phyloP scores from a whole-genome alignment of 2,113 vertebrate species.

The Glaucomys volans region DNA sequence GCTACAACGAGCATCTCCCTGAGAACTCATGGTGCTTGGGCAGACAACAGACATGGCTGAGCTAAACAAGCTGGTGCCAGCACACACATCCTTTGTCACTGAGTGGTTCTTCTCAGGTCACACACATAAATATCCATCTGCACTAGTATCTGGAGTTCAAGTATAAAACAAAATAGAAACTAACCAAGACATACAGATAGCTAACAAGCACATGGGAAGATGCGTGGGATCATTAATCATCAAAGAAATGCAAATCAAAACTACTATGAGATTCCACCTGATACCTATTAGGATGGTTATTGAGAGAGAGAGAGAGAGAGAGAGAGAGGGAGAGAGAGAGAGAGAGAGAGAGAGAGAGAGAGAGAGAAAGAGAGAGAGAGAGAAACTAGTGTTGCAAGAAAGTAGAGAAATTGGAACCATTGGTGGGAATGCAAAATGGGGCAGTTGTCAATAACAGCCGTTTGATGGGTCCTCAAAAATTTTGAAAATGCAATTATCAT shows the following conservation, averaged over 20 bases:
- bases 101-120: not conserved
- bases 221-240: rapidly evolving
- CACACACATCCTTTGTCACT: not conserved
- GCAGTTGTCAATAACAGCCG: not conserved
- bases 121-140: too few relatives aligned
- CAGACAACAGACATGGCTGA: rapidly evolving
- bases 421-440: not conserved
- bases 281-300: not conserved
- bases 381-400: not conserved
- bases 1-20: rapidly evolving
- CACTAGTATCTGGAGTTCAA: not conserved
- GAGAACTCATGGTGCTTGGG: rapidly evolving
- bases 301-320: too few relatives aligned
- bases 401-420: not conserved
- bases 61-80: rapidly evolving
- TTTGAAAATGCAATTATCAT: not conserved
- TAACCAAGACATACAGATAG: not conserved
- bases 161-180: not conserved
- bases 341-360: too few relatives aligned
- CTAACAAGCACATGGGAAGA: not conserved
- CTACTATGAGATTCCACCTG: not conserved
- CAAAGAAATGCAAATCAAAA: not conserved
- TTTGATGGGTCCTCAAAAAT: not conserved
- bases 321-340: too few relatives aligned
- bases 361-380: too few relatives aligned